phyloP scores from a whole-genome alignment of 1,140 invertebrate species.

The Aphelinus atriplicis region DNA sequence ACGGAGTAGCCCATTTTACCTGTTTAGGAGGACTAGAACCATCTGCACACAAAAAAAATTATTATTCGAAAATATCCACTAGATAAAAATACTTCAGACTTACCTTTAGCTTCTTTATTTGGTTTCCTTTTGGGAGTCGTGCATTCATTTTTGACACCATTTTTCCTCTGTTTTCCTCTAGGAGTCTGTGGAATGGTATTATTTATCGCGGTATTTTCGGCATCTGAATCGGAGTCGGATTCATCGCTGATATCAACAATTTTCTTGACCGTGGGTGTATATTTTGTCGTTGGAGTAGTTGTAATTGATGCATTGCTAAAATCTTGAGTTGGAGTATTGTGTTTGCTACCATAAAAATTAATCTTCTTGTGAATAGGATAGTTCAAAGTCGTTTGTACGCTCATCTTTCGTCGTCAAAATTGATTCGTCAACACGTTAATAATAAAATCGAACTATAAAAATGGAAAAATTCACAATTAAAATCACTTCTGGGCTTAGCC shows the following conservation, averaged over 20 bases:
- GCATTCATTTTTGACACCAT: conserved; percentile 41
- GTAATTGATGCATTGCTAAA: conserved; percentile 48
- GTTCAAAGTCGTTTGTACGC: conserved; percentile 49
- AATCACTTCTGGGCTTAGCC: too few species aligned
- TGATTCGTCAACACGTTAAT: not conserved
- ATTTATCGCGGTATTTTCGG: conserved; percentile 48
- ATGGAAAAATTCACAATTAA: too few species aligned
- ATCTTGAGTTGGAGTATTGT: conserved; percentile 44
- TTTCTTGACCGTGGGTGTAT: conserved; percentile 54
- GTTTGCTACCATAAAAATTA: conserved; percentile 50
- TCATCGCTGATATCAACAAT: conserved; percentile 58
- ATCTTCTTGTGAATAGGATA: conserved; percentile 51
- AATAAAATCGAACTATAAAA: not conserved
- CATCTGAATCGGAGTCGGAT: conserved; percentile 56
- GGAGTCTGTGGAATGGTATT: conserved; percentile 21
- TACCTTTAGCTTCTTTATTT: too few species aligned
- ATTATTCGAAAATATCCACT: not conserved
- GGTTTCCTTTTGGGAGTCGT: not conserved
- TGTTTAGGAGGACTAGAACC: conserved; percentile 44
- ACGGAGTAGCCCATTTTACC: conserved; percentile 49
- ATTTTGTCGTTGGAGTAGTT: conserved; percentile 41
- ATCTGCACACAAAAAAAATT: conserved; percentile 29
- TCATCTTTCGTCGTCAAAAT: conserved; percentile 33
- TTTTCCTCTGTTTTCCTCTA: conserved; percentile 12
- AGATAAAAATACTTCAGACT: too few species aligned